Evolutionary conservation across 2,888 invertebrate species (phyloP).

Genomic region (Neoaliturus tenellus): DNA sequence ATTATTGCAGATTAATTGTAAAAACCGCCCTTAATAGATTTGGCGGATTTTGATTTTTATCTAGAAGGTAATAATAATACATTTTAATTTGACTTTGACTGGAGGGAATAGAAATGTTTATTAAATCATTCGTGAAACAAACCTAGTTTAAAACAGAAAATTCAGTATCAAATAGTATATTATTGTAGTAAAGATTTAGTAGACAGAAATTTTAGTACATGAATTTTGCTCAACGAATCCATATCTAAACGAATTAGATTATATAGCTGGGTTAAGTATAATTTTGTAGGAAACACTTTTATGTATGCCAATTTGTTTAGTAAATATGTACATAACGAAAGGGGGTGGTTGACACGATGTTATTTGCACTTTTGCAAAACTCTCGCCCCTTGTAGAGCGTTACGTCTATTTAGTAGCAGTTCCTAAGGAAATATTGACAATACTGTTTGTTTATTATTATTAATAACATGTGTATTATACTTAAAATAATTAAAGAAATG

Average conservation of each 20-base stretch:
- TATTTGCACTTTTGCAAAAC: conserved; percentile 55
- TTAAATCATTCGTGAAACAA: no score
- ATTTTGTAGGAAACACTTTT: not conserved
- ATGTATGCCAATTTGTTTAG: conserved; percentile 24
- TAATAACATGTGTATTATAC: conserved; percentile 47
- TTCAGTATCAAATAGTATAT: no score
- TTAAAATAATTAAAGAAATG: conserved; percentile 50
- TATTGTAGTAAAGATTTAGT: not conserved
- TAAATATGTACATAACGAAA: conserved; percentile 35
- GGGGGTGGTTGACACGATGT: conserved; percentile 53
- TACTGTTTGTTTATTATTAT: conserved; percentile 59
- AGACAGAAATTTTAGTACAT: conserved; percentile 3
- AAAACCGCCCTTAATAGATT: no score
- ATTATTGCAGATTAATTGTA: no score
- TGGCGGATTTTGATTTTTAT: no score
- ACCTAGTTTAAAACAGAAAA: no score
- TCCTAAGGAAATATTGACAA: conserved; percentile 64
- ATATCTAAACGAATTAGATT: conserved; percentile 46
- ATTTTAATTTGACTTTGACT: no score
- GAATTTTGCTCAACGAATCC: conserved; percentile 45
- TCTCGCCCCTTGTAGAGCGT: not conserved
- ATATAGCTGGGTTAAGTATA: conserved; percentile 2
- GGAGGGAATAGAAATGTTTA: no score
- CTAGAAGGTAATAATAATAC: no score
- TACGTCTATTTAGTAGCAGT: conserved; percentile 58